Evolutionary conservation across 1,140 invertebrate species (phyloP).

Genomic region (Ephestia elutella): DNA sequence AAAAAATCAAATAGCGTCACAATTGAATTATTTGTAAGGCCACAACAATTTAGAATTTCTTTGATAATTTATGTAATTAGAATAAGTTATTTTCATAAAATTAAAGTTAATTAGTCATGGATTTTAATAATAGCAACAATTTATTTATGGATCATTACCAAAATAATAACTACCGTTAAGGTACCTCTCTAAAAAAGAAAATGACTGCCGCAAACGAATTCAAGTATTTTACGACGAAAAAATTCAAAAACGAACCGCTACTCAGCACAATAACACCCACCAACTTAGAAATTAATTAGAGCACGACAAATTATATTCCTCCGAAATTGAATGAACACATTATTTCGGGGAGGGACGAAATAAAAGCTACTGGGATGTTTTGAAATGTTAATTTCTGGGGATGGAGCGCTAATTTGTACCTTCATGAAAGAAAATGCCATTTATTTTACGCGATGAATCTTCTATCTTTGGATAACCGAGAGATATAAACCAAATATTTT

Average conservation of each 20-base stretch:
- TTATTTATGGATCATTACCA: too few species aligned
- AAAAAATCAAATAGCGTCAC: too few species aligned
- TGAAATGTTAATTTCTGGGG: conserved; percentile 26
- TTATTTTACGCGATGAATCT: not conserved
- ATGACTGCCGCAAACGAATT: not conserved
- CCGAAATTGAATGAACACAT: conserved; percentile 37
- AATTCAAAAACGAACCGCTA: conserved; percentile 30
- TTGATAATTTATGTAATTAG: too few species aligned
- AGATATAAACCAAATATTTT: too few species aligned
- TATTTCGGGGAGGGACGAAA: conserved; percentile 23
- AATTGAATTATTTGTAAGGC: too few species aligned
- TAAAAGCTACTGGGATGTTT: conserved; percentile 26
- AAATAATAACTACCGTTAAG: too few species aligned
- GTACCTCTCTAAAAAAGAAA: not conserved
- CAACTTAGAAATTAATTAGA: conserved; percentile 51
- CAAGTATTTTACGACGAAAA: conserved; percentile 4
- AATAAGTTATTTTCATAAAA: too few species aligned
- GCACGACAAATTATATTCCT: conserved; percentile 40
- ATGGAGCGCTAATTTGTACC: conserved; percentile 9
- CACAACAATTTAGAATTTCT: too few species aligned
- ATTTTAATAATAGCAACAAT: too few species aligned
- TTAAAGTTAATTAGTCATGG: too few species aligned
- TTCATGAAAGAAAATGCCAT: not conserved
- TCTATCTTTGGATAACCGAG: not conserved
- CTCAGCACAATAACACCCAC: conserved; percentile 34